Percentiles rank a stretch among this genome's conserved stretches.
phyloP scores from a whole-genome alignment of 1,140 invertebrate species.

The Melitaea cinxia region DNA sequence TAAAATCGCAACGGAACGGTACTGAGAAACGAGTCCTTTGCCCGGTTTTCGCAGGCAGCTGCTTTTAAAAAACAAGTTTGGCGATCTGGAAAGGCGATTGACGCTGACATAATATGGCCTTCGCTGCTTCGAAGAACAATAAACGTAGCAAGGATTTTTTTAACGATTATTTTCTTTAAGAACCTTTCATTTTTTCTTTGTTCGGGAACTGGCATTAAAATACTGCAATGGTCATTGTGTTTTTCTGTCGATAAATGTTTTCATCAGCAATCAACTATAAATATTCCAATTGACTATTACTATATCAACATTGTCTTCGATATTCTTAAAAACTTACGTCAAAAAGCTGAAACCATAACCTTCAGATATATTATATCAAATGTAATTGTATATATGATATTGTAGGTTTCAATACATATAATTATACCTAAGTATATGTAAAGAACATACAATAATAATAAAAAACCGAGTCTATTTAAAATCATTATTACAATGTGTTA shows the following conservation, averaged over 20 bases:
- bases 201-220: no score
- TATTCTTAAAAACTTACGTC: neutral
- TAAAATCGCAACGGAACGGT: constrained; percentile 35
- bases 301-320: neutral
- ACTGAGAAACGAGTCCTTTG: constrained; percentile 28
- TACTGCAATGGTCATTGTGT: no score
- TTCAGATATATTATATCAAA: neutral
- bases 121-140: constrained; percentile 46
- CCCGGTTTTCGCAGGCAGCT: constrained; percentile 38
- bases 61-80: constrained; percentile 50
- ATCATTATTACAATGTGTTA: no score
- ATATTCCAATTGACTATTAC: no score
- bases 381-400: neutral
- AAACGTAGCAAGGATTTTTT: constrained; percentile 45
- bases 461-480: no score
- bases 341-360: neutral
- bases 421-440: neutral
- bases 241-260: no score
- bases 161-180: constrained; percentile 21
- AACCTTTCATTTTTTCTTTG: constrained; percentile 21
- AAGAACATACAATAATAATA: neutral
- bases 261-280: no score
- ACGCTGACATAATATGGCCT: constrained; percentile 61
- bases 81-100: constrained; percentile 48
- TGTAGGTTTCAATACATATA: neutral